Conservation (phyloP, 1,140 invertebrate species). For the Orchesella cincta region DNA sequence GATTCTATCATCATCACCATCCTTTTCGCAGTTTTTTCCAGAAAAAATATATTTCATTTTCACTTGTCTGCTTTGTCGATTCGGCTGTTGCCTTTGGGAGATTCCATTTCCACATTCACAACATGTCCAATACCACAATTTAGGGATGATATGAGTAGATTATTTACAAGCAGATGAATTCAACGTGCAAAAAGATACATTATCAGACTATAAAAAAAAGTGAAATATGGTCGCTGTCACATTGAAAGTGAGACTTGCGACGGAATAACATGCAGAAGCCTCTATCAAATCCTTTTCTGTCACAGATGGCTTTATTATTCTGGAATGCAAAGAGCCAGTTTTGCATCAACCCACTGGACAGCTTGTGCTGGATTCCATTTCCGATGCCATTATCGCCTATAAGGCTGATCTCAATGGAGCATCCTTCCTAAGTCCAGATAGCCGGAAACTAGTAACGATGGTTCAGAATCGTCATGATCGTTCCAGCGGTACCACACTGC, state of each 20-base stretch:
- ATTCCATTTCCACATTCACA: neutral
- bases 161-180: neutral
- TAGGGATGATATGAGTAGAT: neutral
- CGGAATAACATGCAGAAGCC: neutral
- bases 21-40: neutral
- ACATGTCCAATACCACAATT: slow-evolving; percentile 1
- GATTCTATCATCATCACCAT: neutral
- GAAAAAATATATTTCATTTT: slow-evolving; percentile 18
- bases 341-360: slow-evolving; percentile 68
- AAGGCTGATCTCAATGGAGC: slow-evolving; percentile 67
- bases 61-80: neutral
- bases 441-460: slow-evolving; percentile 69
- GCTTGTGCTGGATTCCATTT: slow-evolving; percentile 74
- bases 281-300: slow-evolving; percentile 39
- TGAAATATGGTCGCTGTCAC: neutral
- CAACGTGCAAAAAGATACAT: neutral
- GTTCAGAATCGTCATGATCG: slow-evolving; percentile 58
- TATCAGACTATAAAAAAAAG: slow-evolving; percentile 1
- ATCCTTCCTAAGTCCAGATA: slow-evolving; percentile 73
- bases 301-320: slow-evolving; percentile 73
- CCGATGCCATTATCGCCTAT: slow-evolving; percentile 70
- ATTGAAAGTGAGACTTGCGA: neutral
- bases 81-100: neutral
- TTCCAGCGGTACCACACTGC: slow-evolving; percentile 65
- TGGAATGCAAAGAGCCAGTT: slow-evolving; percentile 71